A percentile compares a stretch with the other conserved stretches of the same genome.
These are phyloP conservation scores for Polia nebulosa DNA, from an alignment of 2,888 invertebrate genomes.

Conservation along the genomic window DNA sequence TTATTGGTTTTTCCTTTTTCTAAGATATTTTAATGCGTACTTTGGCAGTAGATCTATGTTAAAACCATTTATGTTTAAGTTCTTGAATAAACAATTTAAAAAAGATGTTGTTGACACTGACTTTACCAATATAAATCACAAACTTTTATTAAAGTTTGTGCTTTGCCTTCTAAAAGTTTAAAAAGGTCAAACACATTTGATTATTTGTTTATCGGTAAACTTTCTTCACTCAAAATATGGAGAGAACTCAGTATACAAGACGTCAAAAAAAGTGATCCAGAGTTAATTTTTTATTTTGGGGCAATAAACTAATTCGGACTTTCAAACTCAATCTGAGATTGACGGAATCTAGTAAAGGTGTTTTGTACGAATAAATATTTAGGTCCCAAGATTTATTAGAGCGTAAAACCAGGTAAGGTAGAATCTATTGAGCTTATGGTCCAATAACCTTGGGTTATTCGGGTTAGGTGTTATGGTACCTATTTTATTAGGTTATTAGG, in stretches of 20 bases:
- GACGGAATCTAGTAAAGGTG: background rate
- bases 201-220: background rate
- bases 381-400: slow-evolving; percentile 1
- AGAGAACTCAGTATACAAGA: background rate
- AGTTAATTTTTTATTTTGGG: background rate
- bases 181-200: background rate
- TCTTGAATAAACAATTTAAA: no score
- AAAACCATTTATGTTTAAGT: no score
- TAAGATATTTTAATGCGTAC: no score
- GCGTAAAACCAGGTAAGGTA: slow-evolving; percentile 22
- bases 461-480: slow-evolving; percentile 1
- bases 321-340: background rate
- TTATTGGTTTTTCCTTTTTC: no score
- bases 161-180: background rate
- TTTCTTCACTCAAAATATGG: background rate
- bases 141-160: background rate
- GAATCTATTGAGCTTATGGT: slow-evolving; percentile 8
- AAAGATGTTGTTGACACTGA: background rate
- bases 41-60: no score
- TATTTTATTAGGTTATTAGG: background rate
- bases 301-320: background rate
- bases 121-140: background rate
- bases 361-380: slow-evolving; percentile 12
- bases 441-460: slow-evolving; percentile 6
- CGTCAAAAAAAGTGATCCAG: slow-evolving; percentile 5